phyloP scores from a whole-genome alignment of 2,888 invertebrate species.

The Drosophila leonis region DNA sequence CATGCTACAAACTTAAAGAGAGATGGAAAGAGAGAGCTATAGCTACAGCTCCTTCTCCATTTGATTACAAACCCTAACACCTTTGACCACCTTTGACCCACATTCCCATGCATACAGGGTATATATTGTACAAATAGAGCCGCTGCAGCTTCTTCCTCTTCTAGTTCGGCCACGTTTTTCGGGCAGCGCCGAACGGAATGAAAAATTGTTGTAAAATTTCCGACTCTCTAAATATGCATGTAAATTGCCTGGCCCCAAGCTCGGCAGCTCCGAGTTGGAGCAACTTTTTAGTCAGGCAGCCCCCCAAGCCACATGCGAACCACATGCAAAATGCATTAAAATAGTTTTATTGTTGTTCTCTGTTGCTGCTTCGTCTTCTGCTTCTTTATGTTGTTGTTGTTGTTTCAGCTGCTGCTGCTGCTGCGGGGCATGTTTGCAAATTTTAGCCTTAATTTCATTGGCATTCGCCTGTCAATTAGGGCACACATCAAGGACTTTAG shows the following conservation, averaged over 20 bases:
- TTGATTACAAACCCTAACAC: neutral
- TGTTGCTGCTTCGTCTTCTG: neutral
- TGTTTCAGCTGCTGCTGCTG: neutral
- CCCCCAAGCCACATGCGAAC: conserved; percentile 29
- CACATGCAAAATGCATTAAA: conserved; percentile 65
- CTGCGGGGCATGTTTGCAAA: conserved; percentile 19
- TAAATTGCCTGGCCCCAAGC: conserved; percentile 49
- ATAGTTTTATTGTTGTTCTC: conserved; percentile 41
- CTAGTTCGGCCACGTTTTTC: neutral
- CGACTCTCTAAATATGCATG: conserved; percentile 36
- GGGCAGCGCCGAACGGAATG: conserved; percentile 27
- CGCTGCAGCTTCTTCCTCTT: neutral
- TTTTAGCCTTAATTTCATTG: conserved; percentile 63
- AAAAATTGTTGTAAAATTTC: conserved; percentile 20
- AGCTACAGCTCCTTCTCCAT: too few species aligned
- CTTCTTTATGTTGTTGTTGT: conserved; percentile 1
- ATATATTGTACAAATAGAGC: neutral
- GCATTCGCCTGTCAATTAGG: conserved; percentile 72
- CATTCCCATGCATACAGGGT: neutral
- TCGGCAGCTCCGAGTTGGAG: conserved; percentile 17
- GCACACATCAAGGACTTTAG: conserved; percentile 57
- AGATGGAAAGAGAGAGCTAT: neutral
- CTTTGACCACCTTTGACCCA: conserved; percentile 1
- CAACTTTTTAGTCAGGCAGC: conserved; percentile 8
- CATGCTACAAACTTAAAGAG: neutral